These are phyloP conservation scores for Eurois occulta DNA, from an alignment of 2,888 invertebrate species.

Conservation along the genomic window DNA sequence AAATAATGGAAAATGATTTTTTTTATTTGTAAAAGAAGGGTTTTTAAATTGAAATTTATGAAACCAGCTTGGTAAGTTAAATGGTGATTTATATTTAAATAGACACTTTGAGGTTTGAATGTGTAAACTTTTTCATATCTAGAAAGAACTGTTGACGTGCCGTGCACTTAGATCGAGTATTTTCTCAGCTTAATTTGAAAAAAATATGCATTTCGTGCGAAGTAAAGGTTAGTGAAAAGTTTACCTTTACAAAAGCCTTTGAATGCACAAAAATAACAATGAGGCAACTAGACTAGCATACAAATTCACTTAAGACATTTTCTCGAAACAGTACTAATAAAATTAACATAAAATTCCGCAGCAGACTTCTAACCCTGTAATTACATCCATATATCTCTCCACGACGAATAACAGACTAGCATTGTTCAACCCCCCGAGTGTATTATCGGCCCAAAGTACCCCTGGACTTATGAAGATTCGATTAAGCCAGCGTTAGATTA, in stretches of 20 bases:
- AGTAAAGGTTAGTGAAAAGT: constrained; percentile 39
- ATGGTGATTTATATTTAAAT: constrained; percentile 32
- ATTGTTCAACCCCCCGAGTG: constrained; percentile 74
- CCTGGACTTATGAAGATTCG: constrained; percentile 85
- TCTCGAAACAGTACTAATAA: constrained; percentile 62
- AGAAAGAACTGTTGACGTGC: constrained; percentile 11
- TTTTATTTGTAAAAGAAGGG: constrained; percentile 15
- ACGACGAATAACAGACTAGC: constrained; percentile 81
- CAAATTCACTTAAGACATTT: constrained; percentile 66
- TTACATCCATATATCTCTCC: constrained; percentile 81
- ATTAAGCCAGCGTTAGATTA: constrained; percentile 85
- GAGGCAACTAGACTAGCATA: constrained; percentile 53
- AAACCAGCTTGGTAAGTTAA: constrained; percentile 1
- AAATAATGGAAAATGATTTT: constrained; percentile 55
- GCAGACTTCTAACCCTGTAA: constrained; percentile 76
- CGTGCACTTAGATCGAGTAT: neutral
- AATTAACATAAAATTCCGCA: constrained; percentile 69
- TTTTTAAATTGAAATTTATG: constrained; percentile 15
- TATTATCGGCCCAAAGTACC: constrained; percentile 68
- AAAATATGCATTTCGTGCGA: constrained; percentile 24
- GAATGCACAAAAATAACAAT: constrained; percentile 56
- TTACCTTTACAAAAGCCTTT: constrained; percentile 31
- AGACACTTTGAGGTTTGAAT: constrained; percentile 15
- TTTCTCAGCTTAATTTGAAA: neutral
- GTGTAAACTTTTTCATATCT: constrained; percentile 10